These are phyloP conservation scores for Sterna hirundo DNA, from an alignment of 2,113 vertebrate species.

Conservation along the genomic window DNA sequence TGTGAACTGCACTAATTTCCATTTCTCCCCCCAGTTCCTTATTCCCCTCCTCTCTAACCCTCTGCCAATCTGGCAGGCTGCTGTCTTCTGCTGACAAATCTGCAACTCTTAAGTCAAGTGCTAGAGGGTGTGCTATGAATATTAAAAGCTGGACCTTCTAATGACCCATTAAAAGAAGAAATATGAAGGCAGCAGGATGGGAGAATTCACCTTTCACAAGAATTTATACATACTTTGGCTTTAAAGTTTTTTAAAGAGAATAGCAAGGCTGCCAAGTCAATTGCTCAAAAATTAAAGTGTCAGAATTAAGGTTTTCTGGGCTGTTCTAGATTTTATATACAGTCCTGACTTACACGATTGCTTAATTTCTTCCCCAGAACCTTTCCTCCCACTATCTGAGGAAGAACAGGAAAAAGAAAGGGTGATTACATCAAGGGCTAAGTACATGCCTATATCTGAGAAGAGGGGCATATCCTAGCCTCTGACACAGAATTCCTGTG, in stretches of 20 bases:
- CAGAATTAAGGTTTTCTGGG: background rate
- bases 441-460: background rate
- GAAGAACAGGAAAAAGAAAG: background rate
- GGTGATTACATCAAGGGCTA: background rate
- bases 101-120: background rate
- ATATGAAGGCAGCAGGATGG: background rate
- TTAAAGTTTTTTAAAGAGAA: background rate
- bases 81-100: background rate
- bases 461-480: background rate
- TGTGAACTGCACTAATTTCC: background rate
- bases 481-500: background rate
- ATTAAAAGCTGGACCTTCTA: background rate
- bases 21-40: background rate
- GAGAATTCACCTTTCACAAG: background rate
- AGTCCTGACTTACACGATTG: background rate
- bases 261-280: background rate
- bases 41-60: background rate
- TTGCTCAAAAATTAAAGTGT: background rate
- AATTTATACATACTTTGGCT: background rate
- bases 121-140: background rate
- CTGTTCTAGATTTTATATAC: background rate
- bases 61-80: background rate
- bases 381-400: background rate
- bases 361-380: background rate
- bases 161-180: slow-evolving; percentile 3